Base-by-base conservation (phyloP, 2,888 invertebrate genomes). In the Euproctis similis region DNA sequence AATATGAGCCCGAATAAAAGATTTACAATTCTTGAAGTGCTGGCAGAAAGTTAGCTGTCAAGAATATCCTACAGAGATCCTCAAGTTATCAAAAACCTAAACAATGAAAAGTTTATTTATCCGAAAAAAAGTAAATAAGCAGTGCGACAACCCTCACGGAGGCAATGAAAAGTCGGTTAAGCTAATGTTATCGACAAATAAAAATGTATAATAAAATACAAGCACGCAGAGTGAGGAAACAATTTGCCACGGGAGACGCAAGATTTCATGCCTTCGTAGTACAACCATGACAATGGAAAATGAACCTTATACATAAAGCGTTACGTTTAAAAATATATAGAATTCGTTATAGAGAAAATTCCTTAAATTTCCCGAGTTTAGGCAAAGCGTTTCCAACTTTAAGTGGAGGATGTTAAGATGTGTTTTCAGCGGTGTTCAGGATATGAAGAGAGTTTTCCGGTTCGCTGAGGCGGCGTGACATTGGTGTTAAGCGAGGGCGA, bases 191-290 rank as follows among this genome's bases (percentile, higher is more conserved):
- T 84, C 82, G 82, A 74, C 77, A 72, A 82, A 82, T 84, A 84
- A 84, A 84, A 84, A 82, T 81, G 82, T 84, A 82, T 84, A 82
- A 82, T 84, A 84, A 84, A 84, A 84, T 82, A 82, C 81, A 80
- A 82, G 81, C 82, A 81, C 72, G 77, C 72, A 69, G 75, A 74
- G 77, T 72, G 80, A 78, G 84, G 81, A 82, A 82, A 84, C 81
- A 84, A 82, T 82, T 82, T 82, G 80, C 81, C 80, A 75, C 76
- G 68, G 73, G 80, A 81, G 78, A 77, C 80, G 76, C 71, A 84
- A 84, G 82, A 82, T 81, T 80, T 81, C 74, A 76, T 68, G 69
- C 67, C 64, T 55, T 58, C 62, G 47, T n/a, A n/a, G 63, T 56
- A 51, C 49, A 34, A 39, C 35, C 30, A 23, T 16, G 36, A 34